Evolutionary conservation across 2,113 vertebrate genomes (phyloP).

Genomic region (Podiceps cristatus): DNA sequence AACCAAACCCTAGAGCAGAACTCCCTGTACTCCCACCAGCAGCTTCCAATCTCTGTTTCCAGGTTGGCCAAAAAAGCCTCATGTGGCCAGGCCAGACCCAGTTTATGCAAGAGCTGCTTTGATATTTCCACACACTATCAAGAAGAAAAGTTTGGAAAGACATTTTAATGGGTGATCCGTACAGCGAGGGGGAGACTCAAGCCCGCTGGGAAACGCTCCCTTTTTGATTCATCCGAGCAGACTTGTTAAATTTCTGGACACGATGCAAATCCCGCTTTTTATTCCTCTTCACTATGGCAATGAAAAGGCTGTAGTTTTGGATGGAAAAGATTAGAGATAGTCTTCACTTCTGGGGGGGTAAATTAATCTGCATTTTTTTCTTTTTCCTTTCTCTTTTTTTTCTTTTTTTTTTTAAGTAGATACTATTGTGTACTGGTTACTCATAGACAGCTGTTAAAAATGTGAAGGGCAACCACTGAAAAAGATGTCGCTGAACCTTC

Average conservation of each 20-base stretch:
- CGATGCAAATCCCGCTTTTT: not conserved
- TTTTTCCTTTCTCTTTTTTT: no score
- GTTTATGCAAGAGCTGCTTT: not conserved
- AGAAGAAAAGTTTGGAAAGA: not conserved
- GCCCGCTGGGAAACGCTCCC: fast-evolving
- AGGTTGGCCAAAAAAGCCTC: not conserved
- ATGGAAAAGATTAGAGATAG: not conserved
- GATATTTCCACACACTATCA: not conserved
- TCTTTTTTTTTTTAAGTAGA: fast-evolving
- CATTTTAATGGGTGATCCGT: not conserved
- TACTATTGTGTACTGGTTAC: no score
- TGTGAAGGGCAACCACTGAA: not conserved
- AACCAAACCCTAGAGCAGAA: not conserved
- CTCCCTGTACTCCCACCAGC: not conserved
- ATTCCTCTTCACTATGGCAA: not conserved
- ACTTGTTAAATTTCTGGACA: not conserved
- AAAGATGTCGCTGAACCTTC: fast-evolving
- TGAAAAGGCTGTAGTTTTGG: not conserved
- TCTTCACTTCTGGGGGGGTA: not conserved
- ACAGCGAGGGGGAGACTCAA: not conserved
- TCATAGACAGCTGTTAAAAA: not conserved
- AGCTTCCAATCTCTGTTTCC: not conserved
- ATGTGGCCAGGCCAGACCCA: not conserved
- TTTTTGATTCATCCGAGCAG: not conserved
- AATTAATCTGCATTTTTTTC: fast-evolving